Base-by-base conservation (phyloP, 2,113 vertebrate genomes). In the Tricholaema leucomelas region DNA sequence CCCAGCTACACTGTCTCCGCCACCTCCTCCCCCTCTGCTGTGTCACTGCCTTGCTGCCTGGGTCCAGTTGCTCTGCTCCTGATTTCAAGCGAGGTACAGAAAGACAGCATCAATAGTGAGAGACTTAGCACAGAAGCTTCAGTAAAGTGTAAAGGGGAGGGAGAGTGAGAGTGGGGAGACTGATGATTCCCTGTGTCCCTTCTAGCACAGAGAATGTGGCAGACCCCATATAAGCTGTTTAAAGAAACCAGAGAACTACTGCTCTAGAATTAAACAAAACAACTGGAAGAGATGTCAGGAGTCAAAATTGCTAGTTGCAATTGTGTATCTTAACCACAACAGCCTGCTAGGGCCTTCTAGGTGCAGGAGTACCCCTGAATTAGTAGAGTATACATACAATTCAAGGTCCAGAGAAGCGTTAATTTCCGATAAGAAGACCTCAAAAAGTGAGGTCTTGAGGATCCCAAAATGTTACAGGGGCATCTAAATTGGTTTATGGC, bases 1-100 rank as follows among this genome's bases (percentile, higher is more conserved):
- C 17, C 14, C n/a, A 80, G 56, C 40, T 66, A 15, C 2, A 2
- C 31, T 13, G 0, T 50, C 20, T 71, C 7, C 16, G 10, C 9
- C 8, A 33, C 6, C 38, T 67, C 11, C 35, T 66, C 28, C 15
- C 48, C 8, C 10, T 24, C 28, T 55, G 21, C 63, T 27, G 25
- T 38, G n/a, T 31, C 12, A 0, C 31, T 66, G 21, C 33, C 46
- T 87, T 2, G 0, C 31, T 77, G 55, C 40, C 25, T 5, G 0
- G 9, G 67, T 35, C 44, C 50, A 25, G 12, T 28, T 15, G 1
- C 60, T 82, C 67, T 2, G 1, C 31, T 63, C 13, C 11, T 52
- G 15, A 17, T 28, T 40, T 36, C 5, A 1, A 55, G 64, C 40
- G 46, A 70, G 35, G 5, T 36, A 10, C 17, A 40, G 28, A 35